Base-by-base conservation (phyloP, 2,888 invertebrate species). In the Eremobia ochroleuca region DNA sequence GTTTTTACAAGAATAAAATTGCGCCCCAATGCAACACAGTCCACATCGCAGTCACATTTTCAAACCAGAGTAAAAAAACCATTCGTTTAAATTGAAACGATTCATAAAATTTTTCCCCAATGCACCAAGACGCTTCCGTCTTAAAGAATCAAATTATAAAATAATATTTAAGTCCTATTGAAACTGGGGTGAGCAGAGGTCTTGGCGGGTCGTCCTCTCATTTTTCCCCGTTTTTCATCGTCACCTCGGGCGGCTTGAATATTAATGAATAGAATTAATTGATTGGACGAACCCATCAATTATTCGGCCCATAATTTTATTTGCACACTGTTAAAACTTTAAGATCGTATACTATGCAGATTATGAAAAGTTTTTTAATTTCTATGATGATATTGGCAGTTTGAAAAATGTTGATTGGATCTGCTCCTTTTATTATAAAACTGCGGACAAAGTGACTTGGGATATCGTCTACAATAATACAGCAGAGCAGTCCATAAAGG, bases 251-350 rank as follows among this genome's bases (percentile, higher is more conserved):
- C 73, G 82, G 82, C 81, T 87, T 90, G 92, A 92, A 92, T 92
- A 92, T 91, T 91, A 91, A 92, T 89, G 88, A 86, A 86, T 83
- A 76, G 87, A 88, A 91, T 90, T 91, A 92, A 92, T 92, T 92
- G 91, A 92, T 92, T 90, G 92, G 90, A 88, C 88, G 90, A 82
- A 85, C 77, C 87, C 90, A 91, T 92, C 92, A 92, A 91, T 92
- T 92, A 92, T 92, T 87, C 91, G 80, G 76, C 82, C 85, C 82
- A 88, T 92, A 89, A 91, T 92, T 91, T 89, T 90, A 92, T 92
- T 92, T 90, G 88, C 85, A 79, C 81, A 82, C 77, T 76, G 89
- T 85, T 87, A 61, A 81, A 89, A 88, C 80, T 88, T 89, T 74
- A 61, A 73, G 81, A 86, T 83, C 88, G 73, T 81, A 76, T 86